phyloP scores from a whole-genome alignment of 2,113 vertebrate genomes.

The Bettongia penicillata region DNA sequence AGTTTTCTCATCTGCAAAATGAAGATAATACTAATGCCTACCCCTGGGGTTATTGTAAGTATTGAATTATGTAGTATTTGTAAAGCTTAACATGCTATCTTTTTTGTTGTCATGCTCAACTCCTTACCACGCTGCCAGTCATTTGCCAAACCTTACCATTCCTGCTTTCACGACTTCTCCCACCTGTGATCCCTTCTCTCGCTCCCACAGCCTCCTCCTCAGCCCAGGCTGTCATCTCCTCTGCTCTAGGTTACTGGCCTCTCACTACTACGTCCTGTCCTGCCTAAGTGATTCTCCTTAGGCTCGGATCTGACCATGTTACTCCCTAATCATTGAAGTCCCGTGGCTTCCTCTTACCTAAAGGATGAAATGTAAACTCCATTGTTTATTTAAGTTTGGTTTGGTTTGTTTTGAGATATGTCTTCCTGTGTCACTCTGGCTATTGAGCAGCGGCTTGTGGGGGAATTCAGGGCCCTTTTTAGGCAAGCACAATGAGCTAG shows the following conservation, averaged over 20 bases:
- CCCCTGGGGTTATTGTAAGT: background rate
- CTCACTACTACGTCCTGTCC: background rate
- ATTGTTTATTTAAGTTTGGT: background rate
- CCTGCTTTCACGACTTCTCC: background rate
- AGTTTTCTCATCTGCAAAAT: background rate
- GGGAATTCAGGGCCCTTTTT: no score
- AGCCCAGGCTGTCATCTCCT: background rate
- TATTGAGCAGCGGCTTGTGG: background rate
- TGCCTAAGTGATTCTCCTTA: background rate
- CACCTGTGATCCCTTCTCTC: background rate
- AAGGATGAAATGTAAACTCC: background rate
- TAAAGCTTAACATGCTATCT: background rate
- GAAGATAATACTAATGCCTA: background rate
- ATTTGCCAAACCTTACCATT: background rate
- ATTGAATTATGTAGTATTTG: background rate
- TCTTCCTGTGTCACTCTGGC: background rate
- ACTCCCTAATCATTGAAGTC: background rate
- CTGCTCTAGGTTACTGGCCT: background rate
- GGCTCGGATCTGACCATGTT: background rate
- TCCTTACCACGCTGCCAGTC: background rate
- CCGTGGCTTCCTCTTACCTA: background rate
- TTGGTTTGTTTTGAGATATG: background rate
- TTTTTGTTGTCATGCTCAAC: background rate
- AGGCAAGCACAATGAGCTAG: no score
- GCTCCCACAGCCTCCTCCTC: background rate